Conservation (phyloP, 2,113 vertebrate species). For the Hypomesus transpacificus region DNA sequence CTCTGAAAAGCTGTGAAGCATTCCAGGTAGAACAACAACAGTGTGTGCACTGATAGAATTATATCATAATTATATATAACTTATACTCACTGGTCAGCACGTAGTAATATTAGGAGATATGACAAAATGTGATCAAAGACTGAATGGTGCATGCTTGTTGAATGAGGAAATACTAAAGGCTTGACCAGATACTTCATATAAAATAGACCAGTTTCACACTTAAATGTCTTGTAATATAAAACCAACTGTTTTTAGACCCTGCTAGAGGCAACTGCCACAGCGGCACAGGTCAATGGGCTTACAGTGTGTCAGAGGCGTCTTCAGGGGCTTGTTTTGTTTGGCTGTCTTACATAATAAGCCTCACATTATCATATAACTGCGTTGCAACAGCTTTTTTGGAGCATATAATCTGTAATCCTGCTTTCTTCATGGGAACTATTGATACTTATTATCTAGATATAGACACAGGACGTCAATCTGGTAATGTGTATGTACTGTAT, state of each 20-base stretch:
- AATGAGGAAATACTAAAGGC: too few species aligned
- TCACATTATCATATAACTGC: conserved; percentile 34
- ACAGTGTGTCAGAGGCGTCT: conserved; percentile 5
- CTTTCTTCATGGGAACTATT: conserved; percentile 33
- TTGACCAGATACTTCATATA: conserved; percentile 28
- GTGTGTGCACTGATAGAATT: too few species aligned
- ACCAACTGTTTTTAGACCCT: conserved; percentile 22
- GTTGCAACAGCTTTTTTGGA: conserved; percentile 34
- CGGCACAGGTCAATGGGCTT: conserved; percentile 4
- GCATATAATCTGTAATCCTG: conserved; percentile 35
- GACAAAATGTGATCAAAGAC: too few species aligned
- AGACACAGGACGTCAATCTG: background rate
- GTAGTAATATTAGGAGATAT: too few species aligned
- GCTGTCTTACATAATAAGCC: conserved; percentile 27
- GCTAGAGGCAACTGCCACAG: conserved; percentile 16
- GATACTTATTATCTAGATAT: conserved; percentile 4
- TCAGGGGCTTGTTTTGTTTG: conserved; percentile 15
- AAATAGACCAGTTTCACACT: conserved; percentile 4
- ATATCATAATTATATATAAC: too few species aligned
- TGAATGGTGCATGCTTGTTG: too few species aligned
- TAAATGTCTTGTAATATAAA: conserved; percentile 14
- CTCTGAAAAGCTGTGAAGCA: conserved; percentile 17
- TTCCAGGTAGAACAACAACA: conserved; percentile 14
- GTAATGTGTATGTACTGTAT: conserved; percentile 25
- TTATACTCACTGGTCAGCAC: too few species aligned